These are phyloP conservation scores for Triplophysa siluroides DNA, from an alignment of 2,113 vertebrate genomes.

Conservation along the genomic window DNA sequence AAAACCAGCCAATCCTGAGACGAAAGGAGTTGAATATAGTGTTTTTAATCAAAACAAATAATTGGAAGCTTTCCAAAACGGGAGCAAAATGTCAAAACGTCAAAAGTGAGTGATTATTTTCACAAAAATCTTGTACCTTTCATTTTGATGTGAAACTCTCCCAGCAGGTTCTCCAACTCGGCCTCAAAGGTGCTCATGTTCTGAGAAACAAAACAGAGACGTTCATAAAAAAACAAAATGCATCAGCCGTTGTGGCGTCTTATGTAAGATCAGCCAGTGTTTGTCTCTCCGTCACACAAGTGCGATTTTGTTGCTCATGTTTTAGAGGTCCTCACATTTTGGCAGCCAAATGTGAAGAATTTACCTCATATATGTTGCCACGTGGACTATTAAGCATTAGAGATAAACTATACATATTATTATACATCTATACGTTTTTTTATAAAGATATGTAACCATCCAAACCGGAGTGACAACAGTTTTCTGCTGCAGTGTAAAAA, in stretches of 20 bases:
- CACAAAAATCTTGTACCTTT: constrained; percentile 79
- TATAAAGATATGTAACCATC: too few species aligned
- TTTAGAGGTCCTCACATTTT: too few species aligned
- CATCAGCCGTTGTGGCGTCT: too few species aligned
- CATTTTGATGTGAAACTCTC: constrained; percentile 98
- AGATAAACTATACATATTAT: too few species aligned
- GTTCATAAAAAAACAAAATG: not conserved
- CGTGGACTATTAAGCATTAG: too few species aligned
- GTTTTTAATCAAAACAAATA: not conserved
- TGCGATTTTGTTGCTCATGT: too few species aligned
- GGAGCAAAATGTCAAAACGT: not conserved
- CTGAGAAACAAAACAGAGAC: constrained; percentile 66
- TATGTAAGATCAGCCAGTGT: too few species aligned
- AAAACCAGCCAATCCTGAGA: constrained; percentile 92
- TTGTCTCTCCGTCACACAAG: too few species aligned
- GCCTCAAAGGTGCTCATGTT: constrained; percentile 93
- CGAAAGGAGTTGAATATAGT: not conserved
- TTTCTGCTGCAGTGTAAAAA: not conserved
- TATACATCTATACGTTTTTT: too few species aligned
- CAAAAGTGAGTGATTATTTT: not conserved
- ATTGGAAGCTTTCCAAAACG: not conserved
- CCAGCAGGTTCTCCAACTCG: constrained; percentile 91
- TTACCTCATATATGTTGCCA: too few species aligned
- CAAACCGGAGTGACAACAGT: too few species aligned
- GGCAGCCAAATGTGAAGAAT: too few species aligned